Percentiles rank a stretch among this genome's conserved stretches.
Evolutionary conservation across 2,113 vertebrate species (phyloP).

Genomic region (Scartelaos histophorus): DNA sequence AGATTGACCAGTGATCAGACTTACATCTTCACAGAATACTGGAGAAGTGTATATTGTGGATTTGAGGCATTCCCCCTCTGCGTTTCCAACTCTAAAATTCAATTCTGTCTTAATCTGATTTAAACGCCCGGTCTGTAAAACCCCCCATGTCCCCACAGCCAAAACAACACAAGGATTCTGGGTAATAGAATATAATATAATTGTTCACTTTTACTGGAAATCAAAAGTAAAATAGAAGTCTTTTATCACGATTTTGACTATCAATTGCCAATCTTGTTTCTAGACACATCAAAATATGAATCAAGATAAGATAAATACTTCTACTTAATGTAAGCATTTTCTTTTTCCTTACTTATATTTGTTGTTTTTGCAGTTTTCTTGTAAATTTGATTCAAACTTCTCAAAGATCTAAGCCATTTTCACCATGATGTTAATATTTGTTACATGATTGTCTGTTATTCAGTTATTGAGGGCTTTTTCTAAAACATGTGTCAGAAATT

Average conservation of each 20-base stretch:
- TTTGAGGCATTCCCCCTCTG: no score
- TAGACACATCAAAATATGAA: no score
- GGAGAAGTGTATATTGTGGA: no score
- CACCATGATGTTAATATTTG: constrained; percentile 37
- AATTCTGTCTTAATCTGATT: neutral
- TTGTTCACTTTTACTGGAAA: no score
- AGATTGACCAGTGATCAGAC: no score
- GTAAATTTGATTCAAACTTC: constrained; percentile 5
- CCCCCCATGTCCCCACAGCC: constrained; percentile 8
- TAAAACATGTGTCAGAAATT: constrained; percentile 35
- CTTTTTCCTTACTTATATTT: neutral
- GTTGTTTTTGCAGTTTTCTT: constrained; percentile 8
- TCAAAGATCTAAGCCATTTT: constrained; percentile 4
- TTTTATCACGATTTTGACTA: neutral
- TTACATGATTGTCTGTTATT: constrained; percentile 17
- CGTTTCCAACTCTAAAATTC: no score
- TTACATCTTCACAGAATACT: no score
- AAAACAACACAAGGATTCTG: neutral
- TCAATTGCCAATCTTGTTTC: neutral
- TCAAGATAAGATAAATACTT: no score
- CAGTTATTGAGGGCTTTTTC: constrained; percentile 65
- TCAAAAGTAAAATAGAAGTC: neutral
- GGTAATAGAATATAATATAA: no score
- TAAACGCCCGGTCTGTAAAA: neutral
- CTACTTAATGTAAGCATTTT: neutral